Evolutionary conservation across 1,140 invertebrate species (phyloP), one percentile per base, ranked within the genome.

Genomic region (Drosophila bipectinata): DNA sequence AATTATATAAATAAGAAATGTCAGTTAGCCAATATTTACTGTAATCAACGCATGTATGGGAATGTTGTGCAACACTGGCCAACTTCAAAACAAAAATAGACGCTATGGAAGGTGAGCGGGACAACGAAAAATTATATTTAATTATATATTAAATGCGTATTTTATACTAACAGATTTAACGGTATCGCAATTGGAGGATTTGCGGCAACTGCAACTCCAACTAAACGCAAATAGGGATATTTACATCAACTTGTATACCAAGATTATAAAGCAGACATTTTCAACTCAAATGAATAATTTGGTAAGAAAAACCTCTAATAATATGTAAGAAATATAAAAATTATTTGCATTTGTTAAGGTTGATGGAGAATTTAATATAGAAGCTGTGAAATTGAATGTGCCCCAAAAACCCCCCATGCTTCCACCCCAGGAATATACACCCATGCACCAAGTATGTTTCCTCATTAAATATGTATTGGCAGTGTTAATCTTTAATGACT

Each of bases 251-350:
- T 32, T 75, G 6, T 87, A 88, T 21, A 66, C 60, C 2, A 78
- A 79, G 56, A 48, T 83, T 10, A 32, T 74, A 0, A 83, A 88
- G 45, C 69, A 72, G 21, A 18, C 44, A 12, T 83, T 63, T 10
- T 88, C 67, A 45, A 44, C 58, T 1, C 78, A 85, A 3, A 59
- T 85, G 1, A 78, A 72, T 28, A 67, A 88, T 44, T 72, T 88
- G 66, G 82, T 78, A 66, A 10, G 41, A 12, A 4, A 4, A 12
- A 28, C 18, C 18, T 18, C 1, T 18, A 18, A 18, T 18, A 18
- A 37, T n/a, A 37, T 37, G 3, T 37, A 12, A 37, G 10, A 37
- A 10, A n/a, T 37, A 4, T 4, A 1, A 0, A 10, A n/a, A 4
- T 26, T 21, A 18, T 8, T 39, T 5, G 10, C 58, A 1, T 12